phyloP scores from a whole-genome alignment of 2,888 invertebrate genomes.

The Sepiola atlantica region DNA sequence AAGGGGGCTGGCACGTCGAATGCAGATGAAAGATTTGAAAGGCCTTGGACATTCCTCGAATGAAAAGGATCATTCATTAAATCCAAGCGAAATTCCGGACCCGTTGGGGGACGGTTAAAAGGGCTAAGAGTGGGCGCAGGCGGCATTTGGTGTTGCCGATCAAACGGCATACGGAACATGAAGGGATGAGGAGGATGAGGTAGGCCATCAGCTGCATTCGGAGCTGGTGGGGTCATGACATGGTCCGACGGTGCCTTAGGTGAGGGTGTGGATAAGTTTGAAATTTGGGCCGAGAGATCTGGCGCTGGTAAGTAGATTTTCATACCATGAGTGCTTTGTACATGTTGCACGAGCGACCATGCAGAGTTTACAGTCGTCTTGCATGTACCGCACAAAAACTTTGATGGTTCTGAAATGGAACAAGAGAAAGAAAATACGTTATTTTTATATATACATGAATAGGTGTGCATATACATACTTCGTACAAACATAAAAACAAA shows the following conservation, averaged over 20 bases:
- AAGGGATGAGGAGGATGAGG: slow-evolving; percentile 59
- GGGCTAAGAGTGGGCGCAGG: slow-evolving; percentile 76
- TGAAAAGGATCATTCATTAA: slow-evolving; percentile 77
- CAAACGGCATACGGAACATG: slow-evolving; percentile 60
- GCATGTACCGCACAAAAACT: slow-evolving; percentile 95
- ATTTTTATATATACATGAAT: not conserved
- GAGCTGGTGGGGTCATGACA: slow-evolving; percentile 55
- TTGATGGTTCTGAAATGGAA: slow-evolving; percentile 84
- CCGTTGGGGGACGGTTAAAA: slow-evolving; percentile 84
- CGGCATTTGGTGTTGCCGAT: slow-evolving; percentile 70
- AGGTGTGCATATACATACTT: not conserved
- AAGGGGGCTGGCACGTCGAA: slow-evolving; percentile 52
- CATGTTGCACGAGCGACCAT: slow-evolving; percentile 95
- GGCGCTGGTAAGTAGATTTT: slow-evolving; percentile 83
- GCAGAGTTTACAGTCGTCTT: slow-evolving; percentile 93
- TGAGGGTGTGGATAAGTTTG: slow-evolving; percentile 56
- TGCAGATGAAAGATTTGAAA: slow-evolving; percentile 50
- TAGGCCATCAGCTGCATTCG: slow-evolving; percentile 83
- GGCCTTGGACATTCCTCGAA: slow-evolving; percentile 52
- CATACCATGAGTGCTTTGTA: slow-evolving; percentile 93
- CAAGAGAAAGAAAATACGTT: not conserved
- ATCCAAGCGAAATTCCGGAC: slow-evolving; percentile 85
- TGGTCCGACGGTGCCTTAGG: slow-evolving; percentile 53
- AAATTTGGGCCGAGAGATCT: slow-evolving; percentile 50
- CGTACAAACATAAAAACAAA: too few species aligned